Evolutionary conservation across 2,113 vertebrate species (phyloP), one percentile per base, ranked within the genome.

Genomic region (Dolichotis patagonum): DNA sequence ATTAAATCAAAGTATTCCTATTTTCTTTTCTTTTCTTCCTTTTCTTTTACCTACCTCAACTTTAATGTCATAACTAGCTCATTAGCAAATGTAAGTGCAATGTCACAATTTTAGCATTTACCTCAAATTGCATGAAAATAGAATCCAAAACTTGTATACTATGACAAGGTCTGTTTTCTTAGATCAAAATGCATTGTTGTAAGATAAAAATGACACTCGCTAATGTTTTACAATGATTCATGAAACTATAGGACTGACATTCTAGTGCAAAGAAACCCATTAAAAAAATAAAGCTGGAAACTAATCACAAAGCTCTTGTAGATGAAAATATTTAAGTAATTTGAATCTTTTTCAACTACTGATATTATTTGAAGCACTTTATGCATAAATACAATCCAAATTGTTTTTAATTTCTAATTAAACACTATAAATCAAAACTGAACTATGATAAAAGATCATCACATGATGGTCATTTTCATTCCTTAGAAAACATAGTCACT

Each of bases 121-220:
- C 96, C 56, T 96, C 28, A 95, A 95, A 92, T 91, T 94, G 88
- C 35, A 78, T 86, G 75, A 94, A 97, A 95, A 97, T 1, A 35
- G 94, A 85, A 98, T 90, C 63, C 85, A 54, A 83, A 95, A 96
- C 9, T 28, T 77, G n/a, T 92, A 94, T 87, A 90, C 83, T 97
- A 90, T 73, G 94, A 85, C 82, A 65, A 94, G 62, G 80, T 97
- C 95, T 96, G 49, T 78, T 96, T 96, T 96, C 92, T 95, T 7
- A 3, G 43, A 96, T 97, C 91, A 95, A 97, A 98, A 96, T 94
- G 92, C 95, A 97, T 95, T 95, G 94, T 90, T 84, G 67, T 97
- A 88, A 62, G 93, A 95, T 94, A 95, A 85, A 96, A 97, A 92
- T 96, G 84, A 96, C 97, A 95, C 54, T 96, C 92, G 83, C 75